Base-by-base conservation (phyloP, 1,140 invertebrate species). In the Adoxophyes honmai region DNA sequence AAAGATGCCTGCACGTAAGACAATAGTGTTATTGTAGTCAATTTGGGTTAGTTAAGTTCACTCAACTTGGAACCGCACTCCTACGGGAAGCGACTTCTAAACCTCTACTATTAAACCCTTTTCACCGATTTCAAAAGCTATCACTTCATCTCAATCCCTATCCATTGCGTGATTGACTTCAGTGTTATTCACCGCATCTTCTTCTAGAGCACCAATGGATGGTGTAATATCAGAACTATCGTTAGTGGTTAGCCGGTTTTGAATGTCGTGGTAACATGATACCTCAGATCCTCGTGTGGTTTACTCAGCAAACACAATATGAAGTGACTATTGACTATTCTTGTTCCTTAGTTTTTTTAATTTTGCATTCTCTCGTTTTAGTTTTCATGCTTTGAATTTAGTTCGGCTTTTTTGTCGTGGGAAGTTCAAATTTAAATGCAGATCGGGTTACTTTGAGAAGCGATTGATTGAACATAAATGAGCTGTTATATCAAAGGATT, bases 301-400 rank as follows among this genome's bases (percentile, higher is more conserved):
- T 83, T 82, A 74, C 74, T 77, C 79, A 70, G 69, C 68, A 86
- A 85, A 87, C 75, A 86, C 80, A 84, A 84, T 77, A 81, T 83
- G 80, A 80, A 87, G 81, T 85, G 81, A 79, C 80, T 87, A 87
- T 87, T 82, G 84, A 87, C 84, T 85, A 85, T 85, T 85, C 76
- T 69, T 67, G 81, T 84, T 84, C 80, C 72, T 75, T 77, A 57
- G 68, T 72, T 84, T 75, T 76, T 81, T 80, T 80, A 68, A 78
- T 78, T 83, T 79, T 78, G 73, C 75, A 70, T 82, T 74, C 77
- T 80, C 75, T 77, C 58, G 74, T 79, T 69, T 86, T 76, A 61
- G 53, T 62, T 86, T 86, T 74, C 82, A 78, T 79, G 71, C 69
- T 62, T 63, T 60, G 48, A 60, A 55, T 36, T 73, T 70, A 57